phyloP scores from a whole-genome alignment of 2,113 vertebrate species.

The Leucoraja erinaceus region DNA sequence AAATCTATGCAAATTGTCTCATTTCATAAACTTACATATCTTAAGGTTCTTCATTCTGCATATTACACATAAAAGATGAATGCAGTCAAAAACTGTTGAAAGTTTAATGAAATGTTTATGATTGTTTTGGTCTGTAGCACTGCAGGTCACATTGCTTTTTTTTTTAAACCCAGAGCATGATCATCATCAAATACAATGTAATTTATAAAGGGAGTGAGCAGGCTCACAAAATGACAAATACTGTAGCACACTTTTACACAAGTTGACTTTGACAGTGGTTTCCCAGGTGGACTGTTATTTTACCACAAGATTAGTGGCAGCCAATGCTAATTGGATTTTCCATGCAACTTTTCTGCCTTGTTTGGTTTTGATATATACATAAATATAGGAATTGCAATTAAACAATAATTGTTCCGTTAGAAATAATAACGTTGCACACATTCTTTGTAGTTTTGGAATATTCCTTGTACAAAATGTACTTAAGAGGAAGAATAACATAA shows the following conservation, averaged over 20 bases:
- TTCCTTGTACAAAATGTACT: constrained; percentile 5
- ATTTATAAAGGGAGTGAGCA: constrained; percentile 5
- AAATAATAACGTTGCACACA: background rate
- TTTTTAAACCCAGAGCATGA: background rate
- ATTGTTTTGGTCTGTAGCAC: background rate
- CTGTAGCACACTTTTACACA: background rate
- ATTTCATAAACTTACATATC: constrained; percentile 14
- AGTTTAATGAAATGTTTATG: background rate
- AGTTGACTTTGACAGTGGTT: background rate
- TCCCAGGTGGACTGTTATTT: constrained; percentile 3
- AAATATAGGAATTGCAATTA: background rate
- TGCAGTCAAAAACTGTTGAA: background rate
- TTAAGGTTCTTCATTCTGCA: background rate
- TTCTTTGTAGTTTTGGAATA: background rate
- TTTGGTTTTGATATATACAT: background rate
- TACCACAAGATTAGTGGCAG: background rate
- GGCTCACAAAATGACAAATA: background rate
- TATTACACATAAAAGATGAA: constrained; percentile 5
- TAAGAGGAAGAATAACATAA: background rate
- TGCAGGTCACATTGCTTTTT: background rate
- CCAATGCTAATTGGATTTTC: background rate
- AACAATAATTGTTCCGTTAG: background rate
- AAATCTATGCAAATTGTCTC: background rate
- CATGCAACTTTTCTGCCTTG: background rate
- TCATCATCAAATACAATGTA: constrained; percentile 15